Conservation (phyloP, 92 coral and sea anemone genomes). For the Zoanthus solanderi region DNA sequence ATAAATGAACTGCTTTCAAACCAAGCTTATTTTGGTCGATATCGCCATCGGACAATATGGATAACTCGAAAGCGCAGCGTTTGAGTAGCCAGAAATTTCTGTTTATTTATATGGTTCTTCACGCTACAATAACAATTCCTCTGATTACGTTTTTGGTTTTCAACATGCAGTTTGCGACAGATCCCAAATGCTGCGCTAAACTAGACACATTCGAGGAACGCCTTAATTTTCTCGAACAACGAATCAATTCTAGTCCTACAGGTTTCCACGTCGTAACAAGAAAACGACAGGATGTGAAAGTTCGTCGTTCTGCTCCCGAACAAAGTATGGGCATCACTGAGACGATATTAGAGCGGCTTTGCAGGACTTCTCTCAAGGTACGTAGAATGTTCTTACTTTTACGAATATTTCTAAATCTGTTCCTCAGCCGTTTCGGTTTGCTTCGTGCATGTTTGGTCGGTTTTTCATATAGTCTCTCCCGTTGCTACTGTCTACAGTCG, state of each 20-base stretch:
- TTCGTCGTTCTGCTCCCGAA: slow-evolving; percentile 19
- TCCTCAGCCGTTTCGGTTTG: too few species aligned
- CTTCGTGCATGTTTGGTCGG: too few species aligned
- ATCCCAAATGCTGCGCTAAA: slow-evolving; percentile 12
- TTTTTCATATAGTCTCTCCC: too few species aligned
- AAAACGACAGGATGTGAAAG: neutral
- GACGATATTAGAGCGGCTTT: neutral
- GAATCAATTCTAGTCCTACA: neutral
- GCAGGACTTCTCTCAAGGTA: neutral
- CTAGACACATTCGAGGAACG: neutral
- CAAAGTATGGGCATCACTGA: neutral
- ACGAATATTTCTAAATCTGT: too few species aligned
- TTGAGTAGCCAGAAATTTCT: neutral
- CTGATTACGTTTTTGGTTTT: neutral
- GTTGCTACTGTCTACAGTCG: too few species aligned
- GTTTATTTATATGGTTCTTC: neutral
- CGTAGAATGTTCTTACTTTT: neutral
- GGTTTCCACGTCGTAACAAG: neutral
- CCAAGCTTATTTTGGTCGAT: neutral
- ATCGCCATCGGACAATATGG: neutral
- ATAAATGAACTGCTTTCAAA: neutral
- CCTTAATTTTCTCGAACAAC: neutral
- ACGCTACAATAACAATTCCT: neutral
- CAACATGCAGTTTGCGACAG: neutral
- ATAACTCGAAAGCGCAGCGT: neutral